Percentiles rank a stretch among this genome's conserved stretches.
Conservation (phyloP, 2,113 vertebrate species). For the Spilogale gracilis region DNA sequence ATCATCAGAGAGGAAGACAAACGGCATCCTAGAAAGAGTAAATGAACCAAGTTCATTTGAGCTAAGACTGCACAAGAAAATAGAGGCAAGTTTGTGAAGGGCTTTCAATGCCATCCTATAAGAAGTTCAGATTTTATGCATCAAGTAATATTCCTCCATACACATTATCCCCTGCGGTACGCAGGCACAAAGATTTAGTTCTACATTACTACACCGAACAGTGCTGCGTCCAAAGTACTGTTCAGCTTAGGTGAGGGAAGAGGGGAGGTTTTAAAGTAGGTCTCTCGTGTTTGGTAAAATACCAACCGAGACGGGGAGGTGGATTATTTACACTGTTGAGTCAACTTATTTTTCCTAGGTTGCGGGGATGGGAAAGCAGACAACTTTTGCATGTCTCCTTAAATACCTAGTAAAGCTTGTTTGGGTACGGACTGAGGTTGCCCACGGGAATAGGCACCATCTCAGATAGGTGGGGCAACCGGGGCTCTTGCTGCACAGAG, state of each 20-base stretch:
- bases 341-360: not conserved
- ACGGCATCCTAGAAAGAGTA: not conserved
- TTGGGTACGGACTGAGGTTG: not conserved
- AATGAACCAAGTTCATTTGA: not conserved
- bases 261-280: not conserved
- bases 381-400: not conserved
- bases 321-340: not conserved
- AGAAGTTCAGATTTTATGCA: slow-evolving; percentile 8
- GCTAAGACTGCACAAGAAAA: not conserved
- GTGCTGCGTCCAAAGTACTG: not conserved
- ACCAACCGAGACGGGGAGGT: not conserved
- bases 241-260: not conserved
- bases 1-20: not conserved
- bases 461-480: not conserved
- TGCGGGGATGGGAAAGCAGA: not conserved
- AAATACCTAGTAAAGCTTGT: not conserved
- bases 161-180: not conserved
- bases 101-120: not conserved
- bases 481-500: not conserved
- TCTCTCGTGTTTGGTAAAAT: not conserved
- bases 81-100: not conserved
- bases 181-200: not conserved
- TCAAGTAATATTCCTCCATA: not conserved
- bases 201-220: not conserved
- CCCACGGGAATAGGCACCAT: not conserved